Conservation (phyloP, 1,140 invertebrate species). For the Cyrtorhinus lividipennis region DNA sequence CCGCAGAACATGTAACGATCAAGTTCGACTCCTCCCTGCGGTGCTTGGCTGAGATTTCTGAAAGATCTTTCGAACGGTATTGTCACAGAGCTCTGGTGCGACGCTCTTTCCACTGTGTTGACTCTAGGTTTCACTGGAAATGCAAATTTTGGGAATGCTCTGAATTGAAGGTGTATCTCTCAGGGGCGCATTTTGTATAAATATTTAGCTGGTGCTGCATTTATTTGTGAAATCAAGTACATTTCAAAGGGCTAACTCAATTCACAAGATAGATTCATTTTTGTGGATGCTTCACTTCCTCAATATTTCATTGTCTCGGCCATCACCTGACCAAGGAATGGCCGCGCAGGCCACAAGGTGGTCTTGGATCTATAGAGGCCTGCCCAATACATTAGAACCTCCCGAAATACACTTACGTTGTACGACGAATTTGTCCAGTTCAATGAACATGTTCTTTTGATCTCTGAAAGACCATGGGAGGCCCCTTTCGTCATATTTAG, state of each 20-base stretch:
- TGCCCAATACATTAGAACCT: background rate
- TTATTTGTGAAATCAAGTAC: too few species aligned
- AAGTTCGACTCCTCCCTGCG: slow-evolving; percentile 25
- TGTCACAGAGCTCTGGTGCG: slow-evolving; percentile 43
- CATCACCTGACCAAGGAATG: too few species aligned
- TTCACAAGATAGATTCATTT: too few species aligned
- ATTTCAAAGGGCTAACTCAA: too few species aligned
- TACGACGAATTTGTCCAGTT: slow-evolving; percentile 41
- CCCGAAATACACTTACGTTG: slow-evolving; percentile 31
- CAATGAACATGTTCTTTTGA: slow-evolving; percentile 38
- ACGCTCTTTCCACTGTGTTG: slow-evolving; percentile 39
- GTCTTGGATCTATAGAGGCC: background rate
- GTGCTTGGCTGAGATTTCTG: slow-evolving; percentile 35
- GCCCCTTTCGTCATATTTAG: slow-evolving; percentile 39
- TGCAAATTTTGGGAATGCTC: background rate
- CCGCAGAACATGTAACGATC: slow-evolving; percentile 56
- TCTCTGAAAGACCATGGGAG: slow-evolving; percentile 34
- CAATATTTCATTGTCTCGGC: too few species aligned
- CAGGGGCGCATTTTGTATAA: background rate
- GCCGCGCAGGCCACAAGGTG: too few species aligned
- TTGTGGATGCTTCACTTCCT: too few species aligned
- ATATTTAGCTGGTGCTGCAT: too few species aligned
- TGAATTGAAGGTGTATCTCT: background rate
- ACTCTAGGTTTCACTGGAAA: slow-evolving; percentile 37
- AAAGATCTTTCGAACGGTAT: slow-evolving; percentile 49